phyloP scores from a whole-genome alignment of 2,113 vertebrate genomes.

The Hippoglossus stenolepis region DNA sequence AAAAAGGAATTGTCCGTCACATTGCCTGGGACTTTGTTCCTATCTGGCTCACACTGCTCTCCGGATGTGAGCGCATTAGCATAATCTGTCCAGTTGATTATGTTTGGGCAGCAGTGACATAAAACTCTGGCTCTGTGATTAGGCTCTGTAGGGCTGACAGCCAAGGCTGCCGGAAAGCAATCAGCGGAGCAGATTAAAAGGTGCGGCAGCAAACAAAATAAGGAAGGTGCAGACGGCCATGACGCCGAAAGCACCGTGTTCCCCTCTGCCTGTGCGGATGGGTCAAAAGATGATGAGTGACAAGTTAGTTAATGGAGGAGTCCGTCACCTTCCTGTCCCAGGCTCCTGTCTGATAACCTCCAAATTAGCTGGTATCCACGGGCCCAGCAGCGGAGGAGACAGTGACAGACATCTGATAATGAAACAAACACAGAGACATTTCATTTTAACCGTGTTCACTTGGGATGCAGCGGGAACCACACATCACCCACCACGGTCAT shows the following conservation, averaged over 20 bases:
- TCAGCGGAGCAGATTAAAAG: slow-evolving; percentile 68
- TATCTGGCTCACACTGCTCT: slow-evolving; percentile 25
- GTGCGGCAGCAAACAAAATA: slow-evolving; percentile 65
- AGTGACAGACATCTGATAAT: slow-evolving; percentile 2
- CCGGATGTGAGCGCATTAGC: slow-evolving; percentile 49
- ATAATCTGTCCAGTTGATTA: slow-evolving; percentile 73
- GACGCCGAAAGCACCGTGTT: not conserved
- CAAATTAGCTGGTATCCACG: not conserved
- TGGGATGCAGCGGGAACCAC: not conserved
- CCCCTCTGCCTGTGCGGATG: slow-evolving; percentile 19
- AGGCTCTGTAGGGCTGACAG: slow-evolving; percentile 54
- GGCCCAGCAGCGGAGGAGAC: slow-evolving; percentile 3
- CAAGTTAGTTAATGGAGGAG: slow-evolving; percentile 59
- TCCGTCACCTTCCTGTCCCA: slow-evolving; percentile 42
- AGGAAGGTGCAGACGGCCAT: slow-evolving; percentile 48
- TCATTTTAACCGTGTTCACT: not conserved
- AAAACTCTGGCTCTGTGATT: slow-evolving; percentile 58
- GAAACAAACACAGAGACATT: too few species aligned
- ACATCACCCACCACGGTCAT: not conserved
- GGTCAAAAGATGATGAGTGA: slow-evolving; percentile 53
- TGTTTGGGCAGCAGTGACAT: slow-evolving; percentile 68
- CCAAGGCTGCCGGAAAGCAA: slow-evolving; percentile 66
- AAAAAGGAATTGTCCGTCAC: slow-evolving; percentile 34
- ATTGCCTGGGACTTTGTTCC: slow-evolving; percentile 23
- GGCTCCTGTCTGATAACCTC: slow-evolving; percentile 7